These are phyloP conservation scores for Microcebus tavaratra DNA, from an alignment of 2,113 vertebrate species.

Conservation along the genomic window DNA sequence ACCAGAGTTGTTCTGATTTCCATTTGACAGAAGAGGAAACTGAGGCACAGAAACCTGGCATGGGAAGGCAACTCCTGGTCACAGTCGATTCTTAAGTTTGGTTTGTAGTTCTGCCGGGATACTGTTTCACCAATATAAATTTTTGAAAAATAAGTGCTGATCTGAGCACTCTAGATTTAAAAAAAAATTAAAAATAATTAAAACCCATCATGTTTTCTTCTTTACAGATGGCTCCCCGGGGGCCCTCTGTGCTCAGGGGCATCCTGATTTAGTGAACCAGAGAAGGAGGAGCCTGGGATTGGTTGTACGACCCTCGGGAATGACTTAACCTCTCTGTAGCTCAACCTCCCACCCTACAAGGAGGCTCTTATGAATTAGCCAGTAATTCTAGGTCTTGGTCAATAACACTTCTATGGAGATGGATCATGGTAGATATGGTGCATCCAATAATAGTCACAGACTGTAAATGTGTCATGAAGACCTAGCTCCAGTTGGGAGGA, in stretches of 20 bases:
- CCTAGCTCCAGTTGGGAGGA: not conserved
- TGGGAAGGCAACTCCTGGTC: not conserved
- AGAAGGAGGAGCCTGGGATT: too few species aligned
- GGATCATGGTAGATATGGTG: accelerated
- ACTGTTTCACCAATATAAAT: not conserved
- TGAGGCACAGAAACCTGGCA: not conserved
- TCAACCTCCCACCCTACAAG: not conserved
- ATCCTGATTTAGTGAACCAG: not conserved
- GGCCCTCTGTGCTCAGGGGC: not conserved
- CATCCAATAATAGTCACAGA: accelerated
- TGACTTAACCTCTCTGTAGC: not conserved
- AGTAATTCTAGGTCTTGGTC: not conserved
- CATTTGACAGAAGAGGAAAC: constrained; percentile 13
- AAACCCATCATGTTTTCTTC: not conserved
- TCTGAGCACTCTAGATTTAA: not conserved
- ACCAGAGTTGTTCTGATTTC: not conserved
- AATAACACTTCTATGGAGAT: not conserved
- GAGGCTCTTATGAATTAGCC: not conserved
- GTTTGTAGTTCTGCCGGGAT: accelerated
- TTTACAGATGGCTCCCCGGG: not conserved
- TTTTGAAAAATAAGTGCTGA: not conserved
- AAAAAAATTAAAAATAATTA: not conserved
- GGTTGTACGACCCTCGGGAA: not conserved
- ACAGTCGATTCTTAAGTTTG: not conserved
- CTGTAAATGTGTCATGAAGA: not conserved